Base-by-base conservation (phyloP, 2,113 vertebrate species). In the Callipepla squamata region DNA sequence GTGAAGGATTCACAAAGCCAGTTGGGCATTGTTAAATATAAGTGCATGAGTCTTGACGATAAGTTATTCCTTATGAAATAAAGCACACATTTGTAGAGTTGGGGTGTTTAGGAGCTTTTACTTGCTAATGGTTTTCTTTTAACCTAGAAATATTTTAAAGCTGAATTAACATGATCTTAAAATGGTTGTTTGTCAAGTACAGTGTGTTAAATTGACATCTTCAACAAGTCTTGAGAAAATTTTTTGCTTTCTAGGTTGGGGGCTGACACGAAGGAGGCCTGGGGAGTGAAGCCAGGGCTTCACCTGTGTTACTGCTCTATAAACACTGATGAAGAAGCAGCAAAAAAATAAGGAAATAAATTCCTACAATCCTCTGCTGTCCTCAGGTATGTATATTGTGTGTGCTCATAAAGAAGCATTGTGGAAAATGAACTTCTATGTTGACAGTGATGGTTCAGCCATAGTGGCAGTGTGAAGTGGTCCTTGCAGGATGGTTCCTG, bases 51-150 rank as follows among this genome's bases (percentile, higher is more conserved):
- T 23, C 57, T 36, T n/a, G 38, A 47, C 17, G 32, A 12, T 63
- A n/a, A 4, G 0, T 28, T 70, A 32, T 22, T 45, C 34, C 34
- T 53, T n/a, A 22, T 2, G 32, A 26, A 16, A 26, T 18, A 22
- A 28, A 75, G 28, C 32, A 32, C 9, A 7, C 5, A 0, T 58
- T 73, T 51, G 47, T 7, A 25, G 15, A 36, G 4, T n/a, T 8
- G 17, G 28, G 15, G 18, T 28, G 14, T 63, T 73, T 28, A 70
- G 51, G 28, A 55, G 38, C 6, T 40, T 83, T 44, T 74, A 6
- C n/a, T 51, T 11, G 11, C 26, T 42, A 38, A 68, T 38, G 36
- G 2, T 2, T 70, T 69, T 23, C 1, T 44, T 34, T 47, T 59
- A 59, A 75, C 15, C 40, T 28, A 13, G 30, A 53, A 51, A 63